phyloP scores from a whole-genome alignment of 2,888 invertebrate genomes.

The Caenorhabditis auriculariae region DNA sequence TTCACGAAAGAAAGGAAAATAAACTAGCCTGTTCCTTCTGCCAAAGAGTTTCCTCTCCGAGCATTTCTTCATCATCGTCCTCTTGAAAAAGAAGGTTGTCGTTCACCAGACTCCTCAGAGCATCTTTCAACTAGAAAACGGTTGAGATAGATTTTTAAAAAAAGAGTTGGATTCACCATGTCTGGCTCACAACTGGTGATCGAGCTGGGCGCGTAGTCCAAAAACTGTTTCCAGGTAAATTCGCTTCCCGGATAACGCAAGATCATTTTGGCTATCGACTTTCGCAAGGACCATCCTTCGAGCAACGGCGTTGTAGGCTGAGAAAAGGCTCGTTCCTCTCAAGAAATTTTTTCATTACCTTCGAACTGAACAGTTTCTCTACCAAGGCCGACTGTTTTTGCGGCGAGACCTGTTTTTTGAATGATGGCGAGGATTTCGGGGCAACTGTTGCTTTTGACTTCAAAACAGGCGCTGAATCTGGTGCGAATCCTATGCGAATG shows the following conservation, averaged over 20 bases:
- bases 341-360: background rate
- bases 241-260: slow-evolving; percentile 1
- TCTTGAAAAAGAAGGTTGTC: background rate
- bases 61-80: background rate
- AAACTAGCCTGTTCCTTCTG: slow-evolving; percentile 3
- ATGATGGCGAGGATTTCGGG: background rate
- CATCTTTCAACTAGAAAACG: background rate
- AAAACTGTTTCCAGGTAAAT: slow-evolving; percentile 1
- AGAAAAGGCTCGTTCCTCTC: background rate
- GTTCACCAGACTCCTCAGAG: background rate
- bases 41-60: background rate
- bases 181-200: background rate
- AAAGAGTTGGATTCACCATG: background rate
- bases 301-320: background rate
- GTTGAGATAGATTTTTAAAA: background rate
- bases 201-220: background rate
- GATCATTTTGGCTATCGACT: background rate
- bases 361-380: background rate
- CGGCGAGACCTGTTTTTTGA: background rate
- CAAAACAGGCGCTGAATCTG: too few species aligned
- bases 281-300: too few species aligned
- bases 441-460: too few species aligned
- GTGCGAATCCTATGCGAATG: too few species aligned
- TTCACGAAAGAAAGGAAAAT: too few species aligned
- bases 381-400: background rate